These are phyloP conservation scores for Turritopsis dohrnii DNA, from an alignment of 30 jellyfish, hydroid and myxozoan genomes.

Conservation along the genomic window DNA sequence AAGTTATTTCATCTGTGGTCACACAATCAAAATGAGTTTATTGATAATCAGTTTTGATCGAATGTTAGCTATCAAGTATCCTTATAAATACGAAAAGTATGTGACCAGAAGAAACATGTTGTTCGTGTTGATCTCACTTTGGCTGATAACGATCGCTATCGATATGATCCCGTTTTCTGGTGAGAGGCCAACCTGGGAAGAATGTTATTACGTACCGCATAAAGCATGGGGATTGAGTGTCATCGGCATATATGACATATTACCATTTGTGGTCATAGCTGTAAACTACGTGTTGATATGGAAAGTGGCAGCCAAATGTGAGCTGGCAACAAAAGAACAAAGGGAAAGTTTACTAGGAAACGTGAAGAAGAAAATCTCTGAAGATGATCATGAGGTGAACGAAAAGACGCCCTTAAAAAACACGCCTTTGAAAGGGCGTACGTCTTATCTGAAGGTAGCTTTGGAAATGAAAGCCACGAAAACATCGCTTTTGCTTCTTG, in stretches of 20 bases:
- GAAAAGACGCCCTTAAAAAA: not conserved
- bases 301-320: conserved; percentile 22
- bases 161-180: conserved; percentile 23
- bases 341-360: not conserved
- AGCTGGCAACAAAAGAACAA: not conserved
- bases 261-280: conserved; percentile 21
- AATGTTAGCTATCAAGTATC: conserved; percentile 27
- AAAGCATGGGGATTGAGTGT: conserved; percentile 27
- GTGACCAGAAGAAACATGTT: not conserved
- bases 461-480: conserved; percentile 36
- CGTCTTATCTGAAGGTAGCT: conserved; percentile 5
- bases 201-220: conserved; percentile 19
- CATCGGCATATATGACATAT: conserved; percentile 13
- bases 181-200: not conserved
- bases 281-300: conserved; percentile 17
- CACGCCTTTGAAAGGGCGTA: not conserved
- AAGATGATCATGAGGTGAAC: not conserved
- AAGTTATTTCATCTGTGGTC: conserved; percentile 20
- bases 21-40: conserved; percentile 16
- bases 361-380: not conserved
- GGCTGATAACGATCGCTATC: conserved; percentile 17
- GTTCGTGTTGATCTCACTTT: not conserved
- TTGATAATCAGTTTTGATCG: conserved; percentile 25
- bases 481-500: conserved; percentile 3
- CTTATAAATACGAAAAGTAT: not conserved